Evolutionary conservation across 2,797 vertebrate genomes (phyloP), one percentile per base, ranked within the genome.

Genomic region (Huso huso): DNA sequence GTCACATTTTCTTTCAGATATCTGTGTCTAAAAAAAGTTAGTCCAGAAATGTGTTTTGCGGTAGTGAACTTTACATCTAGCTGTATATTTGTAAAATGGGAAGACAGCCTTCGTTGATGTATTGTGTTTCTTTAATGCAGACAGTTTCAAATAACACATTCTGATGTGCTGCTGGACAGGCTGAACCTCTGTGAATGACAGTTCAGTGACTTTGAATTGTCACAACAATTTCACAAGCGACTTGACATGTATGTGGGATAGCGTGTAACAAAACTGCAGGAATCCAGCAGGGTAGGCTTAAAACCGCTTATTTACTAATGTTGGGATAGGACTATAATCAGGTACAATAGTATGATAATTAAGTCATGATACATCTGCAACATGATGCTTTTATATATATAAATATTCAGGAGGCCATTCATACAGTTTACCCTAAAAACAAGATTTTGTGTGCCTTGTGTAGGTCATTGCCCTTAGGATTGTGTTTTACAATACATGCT

Each of bases 201-300:
- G 77, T 75, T 73, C 65, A 63, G 72, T 64, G 69, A 62, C 72
- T 70, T 72, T 60, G 68, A 72, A 76, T 78, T 82, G 83, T 82
- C 80, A 74, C 61, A 62, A 69, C 3, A 61, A 70, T 83, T 78
- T 74, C 37, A 37, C 72, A 74, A 74, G 80, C 77, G 72, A 12
- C 66, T 70, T 74, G 82, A 84, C 66, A 66, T 68, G 74, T 74
- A 12, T 76, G 67, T 60, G 70, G 71, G 72, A 70, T 71, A 18
- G 73, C 50, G 23, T 58, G 51, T 62, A 51, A 48, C 52, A 53
- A 51, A 48, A 23, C 37, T 10, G 50, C 12, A 48, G 3, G 52
- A 52, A 37, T 37, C 37, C 37, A 37, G 9, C 10, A 37, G 13
- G 11, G 18, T n/a, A 10, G 13, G 65, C 62, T 70, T 37, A 75